A percentile compares a stretch with the other conserved stretches of the same genome.
Conservation (phyloP, 2,888 invertebrate species). For the Leptinotarsa juncta region DNA sequence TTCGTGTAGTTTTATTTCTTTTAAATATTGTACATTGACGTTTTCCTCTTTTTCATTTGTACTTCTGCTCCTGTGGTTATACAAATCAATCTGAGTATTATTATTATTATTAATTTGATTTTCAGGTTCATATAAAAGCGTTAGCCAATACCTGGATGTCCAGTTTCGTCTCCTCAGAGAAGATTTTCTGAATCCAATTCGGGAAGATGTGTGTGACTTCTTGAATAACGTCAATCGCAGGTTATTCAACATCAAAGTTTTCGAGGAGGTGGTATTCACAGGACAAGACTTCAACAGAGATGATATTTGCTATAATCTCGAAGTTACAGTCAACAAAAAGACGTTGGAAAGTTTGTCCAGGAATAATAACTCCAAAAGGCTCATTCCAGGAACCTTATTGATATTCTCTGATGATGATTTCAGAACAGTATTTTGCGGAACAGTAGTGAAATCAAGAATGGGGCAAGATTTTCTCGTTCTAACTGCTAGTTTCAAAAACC, state of each 20-base stretch:
- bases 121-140: slow-evolving; percentile 68
- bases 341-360: not conserved
- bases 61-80: too few relatives aligned
- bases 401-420: slow-evolving; percentile 23
- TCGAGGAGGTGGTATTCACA: slow-evolving; percentile 35
- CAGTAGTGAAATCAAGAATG: slow-evolving; percentile 2
- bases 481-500: not conserved
- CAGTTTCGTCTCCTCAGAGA: slow-evolving; percentile 83
- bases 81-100: too few relatives aligned
- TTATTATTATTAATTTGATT: too few relatives aligned
- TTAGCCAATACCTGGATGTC: slow-evolving; percentile 81
- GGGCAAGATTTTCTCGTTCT: too few relatives aligned
- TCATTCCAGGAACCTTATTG: slow-evolving; percentile 24
- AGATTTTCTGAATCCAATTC: slow-evolving; percentile 81
- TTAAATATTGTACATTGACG: too few relatives aligned
- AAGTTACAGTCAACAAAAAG: slow-evolving; percentile 11
- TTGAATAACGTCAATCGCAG: slow-evolving; percentile 36
- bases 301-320: slow-evolving; percentile 19
- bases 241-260: slow-evolving; percentile 46
- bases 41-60: too few relatives aligned
- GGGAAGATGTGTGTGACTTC: slow-evolving; percentile 70
- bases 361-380: slow-evolving; percentile 8
- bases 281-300: slow-evolving; percentile 12
- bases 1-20: too few relatives aligned
- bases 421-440: slow-evolving; percentile 11